phyloP scores from a whole-genome alignment of 2,888 invertebrate species.

The Crossocerus cetratus region DNA sequence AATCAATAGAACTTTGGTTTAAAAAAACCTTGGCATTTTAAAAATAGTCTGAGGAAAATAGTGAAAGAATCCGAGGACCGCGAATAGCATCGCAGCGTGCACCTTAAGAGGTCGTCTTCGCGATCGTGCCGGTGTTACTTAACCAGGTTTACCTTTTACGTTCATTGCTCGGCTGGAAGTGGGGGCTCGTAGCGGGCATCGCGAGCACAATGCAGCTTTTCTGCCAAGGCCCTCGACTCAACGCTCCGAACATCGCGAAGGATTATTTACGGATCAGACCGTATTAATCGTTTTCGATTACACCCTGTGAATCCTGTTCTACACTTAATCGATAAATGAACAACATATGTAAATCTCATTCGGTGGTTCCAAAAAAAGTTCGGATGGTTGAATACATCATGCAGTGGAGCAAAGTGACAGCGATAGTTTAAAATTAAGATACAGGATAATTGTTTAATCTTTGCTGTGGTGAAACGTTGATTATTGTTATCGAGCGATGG shows the following conservation, averaged over 20 bases:
- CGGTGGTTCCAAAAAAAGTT: no score
- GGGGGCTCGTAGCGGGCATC: conserved; percentile 58
- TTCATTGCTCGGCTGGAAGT: conserved; percentile 56
- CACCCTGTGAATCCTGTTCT: no score
- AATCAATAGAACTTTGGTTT: no score
- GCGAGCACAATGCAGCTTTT: conserved; percentile 59
- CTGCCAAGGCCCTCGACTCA: conserved; percentile 72
- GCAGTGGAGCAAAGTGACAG: no score
- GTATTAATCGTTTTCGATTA: no score
- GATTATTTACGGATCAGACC: conserved; percentile 7
- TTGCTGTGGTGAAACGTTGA: no score
- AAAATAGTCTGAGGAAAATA: neutral
- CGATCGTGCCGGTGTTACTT: conserved; percentile 61
- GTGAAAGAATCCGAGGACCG: conserved; percentile 10
- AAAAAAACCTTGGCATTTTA: neutral
- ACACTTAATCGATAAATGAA: no score
- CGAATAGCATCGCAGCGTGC: conserved; percentile 27
- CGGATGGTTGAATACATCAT: no score
- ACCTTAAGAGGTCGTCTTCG: conserved; percentile 41
- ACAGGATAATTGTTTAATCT: no score
- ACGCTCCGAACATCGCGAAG: conserved; percentile 67
- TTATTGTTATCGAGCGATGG: no score
- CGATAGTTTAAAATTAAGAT: no score
- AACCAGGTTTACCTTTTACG: conserved; percentile 70
- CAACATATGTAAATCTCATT: no score